A percentile compares a stretch with the other conserved stretches of the same genome.
Conservation (phyloP, 2,888 invertebrate genomes). For the Drosophila falleni region DNA sequence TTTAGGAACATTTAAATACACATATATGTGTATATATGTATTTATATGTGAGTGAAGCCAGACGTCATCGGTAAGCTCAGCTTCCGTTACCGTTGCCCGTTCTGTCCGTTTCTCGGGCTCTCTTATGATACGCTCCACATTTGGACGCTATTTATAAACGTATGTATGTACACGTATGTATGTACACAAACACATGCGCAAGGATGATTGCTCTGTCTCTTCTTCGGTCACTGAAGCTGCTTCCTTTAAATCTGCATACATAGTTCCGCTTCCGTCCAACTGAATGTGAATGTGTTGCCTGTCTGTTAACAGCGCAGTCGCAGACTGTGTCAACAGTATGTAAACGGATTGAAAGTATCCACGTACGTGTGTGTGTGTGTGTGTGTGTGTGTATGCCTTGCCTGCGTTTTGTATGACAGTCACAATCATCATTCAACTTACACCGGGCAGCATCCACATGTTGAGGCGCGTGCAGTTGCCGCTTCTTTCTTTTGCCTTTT, state of each 20-base stretch:
- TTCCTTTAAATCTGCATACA: slow-evolving; percentile 79
- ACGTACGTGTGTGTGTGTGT: slow-evolving; percentile 8
- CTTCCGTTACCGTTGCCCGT: slow-evolving; percentile 53
- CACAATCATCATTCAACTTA: slow-evolving; percentile 56
- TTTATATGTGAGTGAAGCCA: slow-evolving; percentile 22
- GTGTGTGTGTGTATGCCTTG: slow-evolving; percentile 18
- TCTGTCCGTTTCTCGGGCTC: slow-evolving; percentile 29
- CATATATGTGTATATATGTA: background rate
- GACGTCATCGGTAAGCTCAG: slow-evolving; percentile 63
- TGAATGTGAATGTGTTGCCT: slow-evolving; percentile 35
- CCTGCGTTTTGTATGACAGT: slow-evolving; percentile 17
- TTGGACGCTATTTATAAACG: slow-evolving; percentile 79
- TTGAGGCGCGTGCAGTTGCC: slow-evolving; percentile 64
- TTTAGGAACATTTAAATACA: background rate
- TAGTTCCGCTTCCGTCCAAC: slow-evolving; percentile 73
- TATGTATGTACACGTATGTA: slow-evolving; percentile 21
- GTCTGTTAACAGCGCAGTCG: slow-evolving; percentile 63
- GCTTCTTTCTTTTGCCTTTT: slow-evolving; percentile 30
- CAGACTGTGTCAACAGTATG: slow-evolving; percentile 36
- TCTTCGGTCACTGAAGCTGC: slow-evolving; percentile 42
- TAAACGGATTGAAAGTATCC: slow-evolving; percentile 32
- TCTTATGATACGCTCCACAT: slow-evolving; percentile 70
- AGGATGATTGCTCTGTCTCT: slow-evolving; percentile 38
- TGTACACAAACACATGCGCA: slow-evolving; percentile 56
- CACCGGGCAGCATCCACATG: slow-evolving; percentile 77